Conservation (phyloP, 2,113 vertebrate species). For the Phylloscopus whistleri region DNA sequence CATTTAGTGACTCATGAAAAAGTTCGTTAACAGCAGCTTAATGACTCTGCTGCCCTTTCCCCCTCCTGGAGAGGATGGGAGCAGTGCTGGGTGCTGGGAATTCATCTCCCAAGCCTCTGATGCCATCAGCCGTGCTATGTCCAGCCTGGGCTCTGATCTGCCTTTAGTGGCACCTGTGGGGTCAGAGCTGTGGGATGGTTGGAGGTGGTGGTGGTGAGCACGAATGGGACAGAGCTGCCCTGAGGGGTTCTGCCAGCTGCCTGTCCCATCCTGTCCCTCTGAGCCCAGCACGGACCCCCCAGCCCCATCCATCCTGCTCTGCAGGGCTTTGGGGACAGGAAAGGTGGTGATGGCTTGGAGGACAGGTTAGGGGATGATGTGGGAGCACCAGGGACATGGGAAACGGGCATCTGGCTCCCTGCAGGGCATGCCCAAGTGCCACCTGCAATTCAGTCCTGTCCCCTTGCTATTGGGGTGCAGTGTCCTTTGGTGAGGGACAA, state of each 20-base stretch:
- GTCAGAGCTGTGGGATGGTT: fast-evolving
- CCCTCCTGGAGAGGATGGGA: neutral
- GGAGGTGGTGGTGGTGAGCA: neutral
- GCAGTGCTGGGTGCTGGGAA: neutral
- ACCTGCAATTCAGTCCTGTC: neutral
- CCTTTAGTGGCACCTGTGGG: neutral
- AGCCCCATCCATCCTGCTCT: neutral
- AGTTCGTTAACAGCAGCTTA: neutral
- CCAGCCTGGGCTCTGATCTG: neutral
- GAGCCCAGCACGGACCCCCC: neutral
- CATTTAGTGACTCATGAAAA: neutral
- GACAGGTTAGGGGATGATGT: neutral
- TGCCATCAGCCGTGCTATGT: neutral
- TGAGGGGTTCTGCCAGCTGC: neutral
- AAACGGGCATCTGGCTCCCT: neutral
- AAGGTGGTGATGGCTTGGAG: neutral
- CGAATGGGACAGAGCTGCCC: neutral
- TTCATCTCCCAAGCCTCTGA: neutral
- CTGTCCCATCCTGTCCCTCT: neutral
- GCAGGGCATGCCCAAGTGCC: neutral
- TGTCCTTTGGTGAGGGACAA: fast-evolving
- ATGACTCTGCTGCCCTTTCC: neutral
- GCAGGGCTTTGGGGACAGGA: neutral
- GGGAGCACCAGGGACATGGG: neutral
- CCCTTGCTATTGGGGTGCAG: neutral